These are phyloP conservation scores for Tachypleus tridentatus DNA, from an alignment of 1,140 invertebrate genomes.

Conservation along the genomic window DNA sequence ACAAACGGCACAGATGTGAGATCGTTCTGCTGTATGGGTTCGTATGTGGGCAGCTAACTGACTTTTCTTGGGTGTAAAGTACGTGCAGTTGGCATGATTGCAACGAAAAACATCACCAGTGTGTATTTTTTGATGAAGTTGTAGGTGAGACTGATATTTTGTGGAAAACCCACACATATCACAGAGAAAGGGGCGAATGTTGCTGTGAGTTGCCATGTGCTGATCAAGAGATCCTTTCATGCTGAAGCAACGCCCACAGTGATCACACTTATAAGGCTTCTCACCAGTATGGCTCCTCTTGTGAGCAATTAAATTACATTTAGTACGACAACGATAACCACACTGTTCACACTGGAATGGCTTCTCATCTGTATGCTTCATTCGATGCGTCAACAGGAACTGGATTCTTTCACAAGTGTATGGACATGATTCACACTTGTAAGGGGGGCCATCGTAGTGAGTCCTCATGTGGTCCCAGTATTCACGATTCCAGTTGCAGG, in stretches of 20 bases:
- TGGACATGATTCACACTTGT: slow-evolving; percentile 48
- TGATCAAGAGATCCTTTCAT: slow-evolving; percentile 46
- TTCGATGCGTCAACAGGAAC: slow-evolving; percentile 40
- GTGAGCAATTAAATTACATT: slow-evolving; percentile 39
- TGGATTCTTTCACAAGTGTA: slow-evolving; percentile 41
- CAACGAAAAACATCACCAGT: slow-evolving; percentile 48
- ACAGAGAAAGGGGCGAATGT: slow-evolving; percentile 44
- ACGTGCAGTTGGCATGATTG: slow-evolving; percentile 47
- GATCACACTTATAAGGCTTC: slow-evolving; percentile 34
- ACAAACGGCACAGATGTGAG: slow-evolving; percentile 47
- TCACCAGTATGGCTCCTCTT: slow-evolving; percentile 36
- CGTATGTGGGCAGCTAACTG: slow-evolving; percentile 51
- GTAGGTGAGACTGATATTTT: slow-evolving; percentile 52
- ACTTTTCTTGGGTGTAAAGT: slow-evolving; percentile 51
- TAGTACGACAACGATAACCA: slow-evolving; percentile 35
- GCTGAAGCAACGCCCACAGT: slow-evolving; percentile 41
- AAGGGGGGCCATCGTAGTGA: slow-evolving; percentile 50
- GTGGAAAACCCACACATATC: slow-evolving; percentile 52
- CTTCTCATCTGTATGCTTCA: slow-evolving; percentile 41
- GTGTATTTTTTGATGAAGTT: slow-evolving; percentile 51
- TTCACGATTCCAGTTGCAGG: slow-evolving; percentile 48
- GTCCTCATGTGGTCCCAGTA: slow-evolving; percentile 51
- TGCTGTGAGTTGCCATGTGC: slow-evolving; percentile 43
- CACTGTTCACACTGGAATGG: slow-evolving; percentile 41
- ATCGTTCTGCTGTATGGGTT: slow-evolving; percentile 48